Base-by-base conservation (phyloP, 2,888 invertebrate genomes). In the Phalera bucephala region DNA sequence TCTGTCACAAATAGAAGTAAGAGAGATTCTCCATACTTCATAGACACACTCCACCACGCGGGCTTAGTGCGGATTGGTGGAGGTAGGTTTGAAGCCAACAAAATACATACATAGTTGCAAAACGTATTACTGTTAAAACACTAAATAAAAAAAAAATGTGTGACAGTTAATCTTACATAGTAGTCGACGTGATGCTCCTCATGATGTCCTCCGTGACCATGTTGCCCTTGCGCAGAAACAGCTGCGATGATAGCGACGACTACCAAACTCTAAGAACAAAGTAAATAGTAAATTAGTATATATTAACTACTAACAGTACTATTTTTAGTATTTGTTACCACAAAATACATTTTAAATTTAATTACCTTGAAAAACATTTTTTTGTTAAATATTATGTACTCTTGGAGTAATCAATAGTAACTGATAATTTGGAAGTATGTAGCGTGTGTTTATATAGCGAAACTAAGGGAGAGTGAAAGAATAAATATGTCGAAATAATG, bases 131-230 rank as follows among this genome's bases (percentile, higher is more conserved):
- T n/a, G n/a, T n/a, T n/a, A n/a, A n/a, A n/a, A n/a, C n/a, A n/a
- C n/a, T n/a, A n/a, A n/a, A n/a, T n/a, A n/a, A n/a, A n/a, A n/a
- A n/a, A n/a, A n/a, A n/a, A n/a, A n/a, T n/a, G n/a, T n/a, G n/a
- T n/a, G n/a, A n/a, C n/a, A n/a, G n/a, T n/a, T 13, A 26, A 0
- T 13, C 34, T 26, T 36, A 42, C 41, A 20, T 42, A 42, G 28
- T 42, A 42, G 23, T 44, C 39, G 5, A 35, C 32, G 28, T 36
- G 33, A 0, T 43, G 21, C 2, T 29, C 11, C 8, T 36, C 30
- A 10, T 43, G 20, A 12, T 36, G 36, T 13, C 5, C 7, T 23
- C 32, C 9, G 28, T 28, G 26, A 7, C 27, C 20, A n/a, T 22
- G 15, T 11, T 33, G 25, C 9, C 10, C 7, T 22, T 32, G 17